Evolutionary conservation across 92 coral and sea anemone genomes (phyloP).

Genomic region (Siderastrea radians): DNA sequence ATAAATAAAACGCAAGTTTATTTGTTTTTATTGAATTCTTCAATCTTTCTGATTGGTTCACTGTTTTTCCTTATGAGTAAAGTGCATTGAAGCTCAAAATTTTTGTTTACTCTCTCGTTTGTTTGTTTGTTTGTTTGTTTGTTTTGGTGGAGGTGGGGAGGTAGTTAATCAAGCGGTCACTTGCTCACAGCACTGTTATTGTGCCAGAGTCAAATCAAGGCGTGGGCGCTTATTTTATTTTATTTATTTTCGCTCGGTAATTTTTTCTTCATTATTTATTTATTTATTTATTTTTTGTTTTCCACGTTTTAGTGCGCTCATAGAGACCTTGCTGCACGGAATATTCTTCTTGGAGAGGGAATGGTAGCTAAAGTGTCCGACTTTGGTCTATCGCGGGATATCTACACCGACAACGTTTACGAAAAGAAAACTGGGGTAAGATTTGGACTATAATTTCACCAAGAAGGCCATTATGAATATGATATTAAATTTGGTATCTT

Average conservation of each 20-base stretch:
- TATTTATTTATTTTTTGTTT: neutral
- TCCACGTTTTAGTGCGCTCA: slow-evolving; percentile 68
- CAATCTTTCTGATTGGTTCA: no score
- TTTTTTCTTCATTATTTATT: neutral
- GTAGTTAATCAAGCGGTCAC: no score
- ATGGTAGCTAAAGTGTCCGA: slow-evolving; percentile 83
- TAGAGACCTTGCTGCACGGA: slow-evolving; percentile 85
- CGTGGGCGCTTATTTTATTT: no score
- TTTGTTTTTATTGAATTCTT: no score
- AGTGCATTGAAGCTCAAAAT: no score
- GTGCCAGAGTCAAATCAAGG: no score
- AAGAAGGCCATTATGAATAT: neutral
- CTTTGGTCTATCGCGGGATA: slow-evolving; percentile 89
- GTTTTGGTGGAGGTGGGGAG: no score
- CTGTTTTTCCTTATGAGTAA: no score
- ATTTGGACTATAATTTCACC: neutral
- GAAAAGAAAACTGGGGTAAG: slow-evolving; percentile 85
- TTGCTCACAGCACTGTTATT: no score
- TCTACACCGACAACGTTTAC: slow-evolving; percentile 79
- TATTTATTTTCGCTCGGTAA: neutral
- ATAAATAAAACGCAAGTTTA: no score
- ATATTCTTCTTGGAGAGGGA: slow-evolving; percentile 79
- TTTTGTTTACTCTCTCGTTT: no score
- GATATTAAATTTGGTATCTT: neutral
- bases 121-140: no score